Evolutionary conservation across 2,797 vertebrate species (phyloP).

Genomic region (Philypnodon macrostomus): DNA sequence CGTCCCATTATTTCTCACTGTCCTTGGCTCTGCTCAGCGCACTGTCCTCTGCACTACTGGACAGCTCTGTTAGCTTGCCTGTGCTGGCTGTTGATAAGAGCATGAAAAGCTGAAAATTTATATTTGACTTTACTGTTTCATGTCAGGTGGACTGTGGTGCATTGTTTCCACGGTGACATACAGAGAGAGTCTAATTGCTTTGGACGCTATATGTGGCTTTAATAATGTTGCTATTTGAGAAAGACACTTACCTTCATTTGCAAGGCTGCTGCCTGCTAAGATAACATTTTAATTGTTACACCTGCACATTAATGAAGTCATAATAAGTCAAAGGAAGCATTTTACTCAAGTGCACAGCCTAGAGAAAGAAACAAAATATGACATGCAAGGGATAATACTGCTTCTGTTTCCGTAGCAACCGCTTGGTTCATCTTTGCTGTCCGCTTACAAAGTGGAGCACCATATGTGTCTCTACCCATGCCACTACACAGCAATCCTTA

Average conservation of each 20-base stretch:
- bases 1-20: too few relatives aligned
- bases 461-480: constrained; percentile 8
- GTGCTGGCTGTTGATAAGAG: not conserved
- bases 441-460: constrained; percentile 39
- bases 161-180: too few relatives aligned
- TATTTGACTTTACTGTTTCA: not conserved
- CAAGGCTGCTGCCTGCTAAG: not conserved
- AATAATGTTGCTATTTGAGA: not conserved
- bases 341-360: constrained; percentile 30
- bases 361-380: constrained; percentile 52
- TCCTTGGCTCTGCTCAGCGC: too few relatives aligned
- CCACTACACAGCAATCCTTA: too few relatives aligned
- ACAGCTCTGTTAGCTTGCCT: constrained; percentile 11
- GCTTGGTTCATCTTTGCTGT: constrained; percentile 53
- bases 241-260: not conserved
- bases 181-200: constrained; percentile 20
- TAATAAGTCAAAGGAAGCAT: constrained; percentile 39
- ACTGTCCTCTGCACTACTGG: constrained; percentile 7
- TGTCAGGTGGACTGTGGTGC: not conserved
- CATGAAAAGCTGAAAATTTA: not conserved
- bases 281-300: constrained; percentile 9
- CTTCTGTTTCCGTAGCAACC: constrained; percentile 77
- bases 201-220: not conserved
- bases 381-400: constrained; percentile 47
- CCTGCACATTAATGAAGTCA: constrained; percentile 17